These are phyloP conservation scores for Siderastrea radians DNA, from an alignment of 92 coral and sea anemone species.

Conservation along the genomic window DNA sequence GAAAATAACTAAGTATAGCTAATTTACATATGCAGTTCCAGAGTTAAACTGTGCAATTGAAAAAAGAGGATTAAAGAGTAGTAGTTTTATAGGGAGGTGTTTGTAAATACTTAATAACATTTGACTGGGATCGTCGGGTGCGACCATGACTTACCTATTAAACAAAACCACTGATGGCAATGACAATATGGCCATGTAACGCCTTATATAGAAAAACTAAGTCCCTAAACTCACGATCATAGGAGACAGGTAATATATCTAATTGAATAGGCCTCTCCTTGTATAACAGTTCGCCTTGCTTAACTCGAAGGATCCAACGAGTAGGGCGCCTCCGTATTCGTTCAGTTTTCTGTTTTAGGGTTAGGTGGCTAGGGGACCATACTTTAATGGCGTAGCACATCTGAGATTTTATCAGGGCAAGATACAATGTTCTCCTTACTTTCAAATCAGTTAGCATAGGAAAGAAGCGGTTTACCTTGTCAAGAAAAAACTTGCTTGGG, in stretches of 20 bases:
- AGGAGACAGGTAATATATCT: constrained; percentile 53
- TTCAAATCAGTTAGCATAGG: constrained; percentile 11
- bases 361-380: constrained; percentile 43
- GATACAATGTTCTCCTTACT: constrained; percentile 30
- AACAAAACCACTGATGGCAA: constrained; percentile 27
- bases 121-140: constrained; percentile 42
- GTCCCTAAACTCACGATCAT: constrained; percentile 57
- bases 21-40: neutral
- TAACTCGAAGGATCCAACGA: constrained; percentile 48
- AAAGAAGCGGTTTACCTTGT: constrained; percentile 6
- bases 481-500: too few relatives aligned
- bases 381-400: constrained; percentile 57
- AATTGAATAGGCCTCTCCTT: constrained; percentile 41
- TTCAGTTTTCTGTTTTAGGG: constrained; percentile 47
- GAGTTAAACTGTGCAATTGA: constrained; percentile 12
- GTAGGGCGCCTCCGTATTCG: constrained; percentile 44
- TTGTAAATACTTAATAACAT: constrained; percentile 19
- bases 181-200: constrained; percentile 50
- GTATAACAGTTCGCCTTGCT: constrained; percentile 52
- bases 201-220: constrained; percentile 49
- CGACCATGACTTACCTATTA: constrained; percentile 16
- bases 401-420: constrained; percentile 48
- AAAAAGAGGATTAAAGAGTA: constrained; percentile 25
- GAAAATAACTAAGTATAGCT: neutral
- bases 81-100: constrained; percentile 42